Base-by-base conservation (phyloP, 2,113 vertebrate genomes). In the Leucopsar rothschildi region DNA sequence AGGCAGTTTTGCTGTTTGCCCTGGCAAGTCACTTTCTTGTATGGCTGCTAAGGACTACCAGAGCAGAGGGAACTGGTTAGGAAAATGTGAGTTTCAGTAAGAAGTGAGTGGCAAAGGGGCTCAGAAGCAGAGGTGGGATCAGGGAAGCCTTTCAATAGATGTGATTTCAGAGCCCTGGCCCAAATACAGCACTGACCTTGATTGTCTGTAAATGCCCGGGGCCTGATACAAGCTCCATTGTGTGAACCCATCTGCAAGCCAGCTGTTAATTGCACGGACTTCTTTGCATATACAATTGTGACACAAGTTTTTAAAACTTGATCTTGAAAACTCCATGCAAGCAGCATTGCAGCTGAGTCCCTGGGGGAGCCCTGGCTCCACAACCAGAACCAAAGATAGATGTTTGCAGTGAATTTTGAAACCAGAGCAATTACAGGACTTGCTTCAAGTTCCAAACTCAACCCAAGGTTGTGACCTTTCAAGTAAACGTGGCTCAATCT, bases 201-300 rank as follows among this genome's bases (percentile, higher is more conserved):
- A 94, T 44, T 80, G 90, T 94, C 63, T 94, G 59, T 40, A 88
- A 80, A 40, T 10, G 82, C 72, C 10, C 63, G 71, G 86, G 90
- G 71, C 92, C 66, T 17, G 60, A 95, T 76, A 86, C 69, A 93
- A 79, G 92, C 83, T 73, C 82, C 82, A 93, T 64, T 95, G 93
- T 96, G 69, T 57, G 92, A 95, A 64, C 25, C 68, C 88, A 84
- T 86, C 82, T 96, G 95, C 82, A 71, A 84, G 86, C 86, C 94
- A 96, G 92, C 93, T 96, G 94, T 57, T 95, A 77, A 93, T 75
- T 78, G 80, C 91, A 65, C 91, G 64, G 70, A 68, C 63, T 72
- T 76, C 50, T 70, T 63, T 66, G 63, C 82, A 53, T 90, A 82
- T 40, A 93, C 83, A 95, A 73, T 57, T 66, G 83, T 88, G 86